phyloP scores from a whole-genome alignment of 2,888 invertebrate genomes.

The Polietes domitor region DNA sequence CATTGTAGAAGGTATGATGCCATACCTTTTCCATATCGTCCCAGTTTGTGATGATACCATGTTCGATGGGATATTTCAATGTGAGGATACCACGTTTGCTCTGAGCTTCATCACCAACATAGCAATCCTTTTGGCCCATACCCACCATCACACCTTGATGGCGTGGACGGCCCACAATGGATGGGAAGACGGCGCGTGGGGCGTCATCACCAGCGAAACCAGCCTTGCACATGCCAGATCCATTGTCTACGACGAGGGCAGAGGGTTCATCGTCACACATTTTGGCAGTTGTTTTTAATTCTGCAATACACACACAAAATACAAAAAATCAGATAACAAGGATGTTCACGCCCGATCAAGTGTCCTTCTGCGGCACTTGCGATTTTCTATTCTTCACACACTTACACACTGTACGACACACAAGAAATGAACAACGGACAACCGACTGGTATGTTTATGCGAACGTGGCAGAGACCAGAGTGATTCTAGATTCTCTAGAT shows the following conservation, averaged over 20 bases:
- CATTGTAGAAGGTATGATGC: slow-evolving; percentile 99
- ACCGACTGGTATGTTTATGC: slow-evolving; percentile 74
- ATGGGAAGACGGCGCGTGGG: slow-evolving; percentile 95
- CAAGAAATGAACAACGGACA: slow-evolving; percentile 66
- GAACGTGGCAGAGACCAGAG: slow-evolving; percentile 79
- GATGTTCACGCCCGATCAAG: slow-evolving; percentile 16
- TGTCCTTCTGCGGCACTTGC: neutral
- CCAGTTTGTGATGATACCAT: slow-evolving; percentile 99
- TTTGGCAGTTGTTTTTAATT: slow-evolving; percentile 77
- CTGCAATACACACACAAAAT: slow-evolving; percentile 49
- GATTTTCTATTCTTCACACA: slow-evolving; percentile 45
- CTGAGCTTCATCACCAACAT: slow-evolving; percentile 98
- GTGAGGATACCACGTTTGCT: slow-evolving; percentile 98
- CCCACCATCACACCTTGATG: slow-evolving; percentile 98
- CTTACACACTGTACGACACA: slow-evolving; percentile 70
- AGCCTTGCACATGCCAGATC: slow-evolving; percentile 98
- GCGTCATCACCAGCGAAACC: slow-evolving; percentile 98
- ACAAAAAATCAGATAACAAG: slow-evolving; percentile 20
- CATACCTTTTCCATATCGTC: slow-evolving; percentile 99
- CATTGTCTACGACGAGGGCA: slow-evolving; percentile 97
- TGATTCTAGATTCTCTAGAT: slow-evolving; percentile 74
- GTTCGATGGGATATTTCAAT: slow-evolving; percentile 97
- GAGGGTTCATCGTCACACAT: slow-evolving; percentile 97
- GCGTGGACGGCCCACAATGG: slow-evolving; percentile 95
- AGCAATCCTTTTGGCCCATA: slow-evolving; percentile 98